Percentiles rank a stretch among this genome's conserved stretches.
Evolutionary conservation across 2,888 invertebrate species (phyloP).

Genomic region (Xestobium rufovillosum): DNA sequence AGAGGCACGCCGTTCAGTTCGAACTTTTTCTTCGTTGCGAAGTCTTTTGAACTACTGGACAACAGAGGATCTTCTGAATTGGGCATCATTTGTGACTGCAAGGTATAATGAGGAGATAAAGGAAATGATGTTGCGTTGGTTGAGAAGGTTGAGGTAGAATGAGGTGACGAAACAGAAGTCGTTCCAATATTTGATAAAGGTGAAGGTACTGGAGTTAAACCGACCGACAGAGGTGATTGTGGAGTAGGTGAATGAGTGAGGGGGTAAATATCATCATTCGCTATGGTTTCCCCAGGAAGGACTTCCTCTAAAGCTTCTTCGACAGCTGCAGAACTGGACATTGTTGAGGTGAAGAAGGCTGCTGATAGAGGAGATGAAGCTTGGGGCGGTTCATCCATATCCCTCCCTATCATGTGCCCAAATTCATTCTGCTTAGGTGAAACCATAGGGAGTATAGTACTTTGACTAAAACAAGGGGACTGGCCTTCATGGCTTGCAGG

Average conservation of each 20-base stretch:
- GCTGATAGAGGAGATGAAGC: constrained; percentile 76
- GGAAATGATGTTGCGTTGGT: constrained; percentile 40
- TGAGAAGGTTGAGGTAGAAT: constrained; percentile 40
- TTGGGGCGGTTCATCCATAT: constrained; percentile 58
- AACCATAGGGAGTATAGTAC: constrained; percentile 40
- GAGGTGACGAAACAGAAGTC: constrained; percentile 35
- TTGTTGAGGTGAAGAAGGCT: constrained; percentile 75
- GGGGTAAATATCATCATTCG: constrained; percentile 47
- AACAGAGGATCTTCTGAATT: constrained; percentile 80
- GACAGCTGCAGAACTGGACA: constrained; percentile 80
- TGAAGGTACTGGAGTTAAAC: constrained; percentile 50
- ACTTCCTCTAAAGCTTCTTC: constrained; percentile 82
- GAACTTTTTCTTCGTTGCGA: constrained; percentile 51
- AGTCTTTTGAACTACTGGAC: constrained; percentile 78
- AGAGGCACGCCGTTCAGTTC: constrained; percentile 50
- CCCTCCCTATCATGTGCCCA: constrained; percentile 38
- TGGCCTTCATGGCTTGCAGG: constrained; percentile 82
- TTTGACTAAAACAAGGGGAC: constrained; percentile 49
- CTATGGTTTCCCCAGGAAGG: constrained; percentile 66
- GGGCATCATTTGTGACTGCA: constrained; percentile 78
- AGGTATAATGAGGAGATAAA: constrained; percentile 43
- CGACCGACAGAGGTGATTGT: constrained; percentile 51
- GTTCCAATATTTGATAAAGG: constrained; percentile 39
- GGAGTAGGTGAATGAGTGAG: constrained; percentile 52
- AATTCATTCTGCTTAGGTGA: constrained; percentile 42